These are phyloP conservation scores for Cherax quadricarinatus DNA, from an alignment of 1,140 invertebrate genomes.

Conservation along the genomic window DNA sequence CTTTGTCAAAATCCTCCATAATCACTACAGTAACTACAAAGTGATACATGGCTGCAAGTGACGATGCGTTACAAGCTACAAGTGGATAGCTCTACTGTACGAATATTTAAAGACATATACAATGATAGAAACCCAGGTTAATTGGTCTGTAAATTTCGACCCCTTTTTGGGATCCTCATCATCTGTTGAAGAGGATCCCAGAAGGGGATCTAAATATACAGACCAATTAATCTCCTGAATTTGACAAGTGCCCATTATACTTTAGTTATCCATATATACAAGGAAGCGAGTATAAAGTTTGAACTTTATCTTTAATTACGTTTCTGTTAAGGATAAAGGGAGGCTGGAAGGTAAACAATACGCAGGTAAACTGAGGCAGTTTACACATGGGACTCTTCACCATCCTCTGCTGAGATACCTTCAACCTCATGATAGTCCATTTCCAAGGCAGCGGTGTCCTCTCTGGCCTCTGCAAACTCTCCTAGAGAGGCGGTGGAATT, in stretches of 20 bases:
- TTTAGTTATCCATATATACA: background rate
- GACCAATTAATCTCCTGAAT: too few species aligned
- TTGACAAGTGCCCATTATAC: too few species aligned
- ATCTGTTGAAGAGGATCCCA: too few species aligned
- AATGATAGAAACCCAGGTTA: too few species aligned
- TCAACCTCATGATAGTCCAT: conserved; percentile 84
- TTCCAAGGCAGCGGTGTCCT: conserved; percentile 84
- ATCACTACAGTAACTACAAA: background rate
- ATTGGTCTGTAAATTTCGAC: too few species aligned
- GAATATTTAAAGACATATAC: background rate
- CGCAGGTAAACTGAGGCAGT: background rate
- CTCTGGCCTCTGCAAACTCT: conserved; percentile 80
- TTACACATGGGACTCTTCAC: background rate
- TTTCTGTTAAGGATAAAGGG: background rate
- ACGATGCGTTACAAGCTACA: background rate
- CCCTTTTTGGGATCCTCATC: too few species aligned
- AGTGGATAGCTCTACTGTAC: background rate
- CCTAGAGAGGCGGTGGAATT: background rate
- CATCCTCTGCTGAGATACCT: background rate
- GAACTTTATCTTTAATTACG: background rate
- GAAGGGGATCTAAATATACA: too few species aligned
- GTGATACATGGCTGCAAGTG: background rate
- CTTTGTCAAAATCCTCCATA: background rate
- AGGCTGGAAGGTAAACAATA: background rate
- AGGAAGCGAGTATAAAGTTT: background rate